Conservation (phyloP, 1,140 invertebrate genomes). For the Apocrypta bakeri region DNA sequence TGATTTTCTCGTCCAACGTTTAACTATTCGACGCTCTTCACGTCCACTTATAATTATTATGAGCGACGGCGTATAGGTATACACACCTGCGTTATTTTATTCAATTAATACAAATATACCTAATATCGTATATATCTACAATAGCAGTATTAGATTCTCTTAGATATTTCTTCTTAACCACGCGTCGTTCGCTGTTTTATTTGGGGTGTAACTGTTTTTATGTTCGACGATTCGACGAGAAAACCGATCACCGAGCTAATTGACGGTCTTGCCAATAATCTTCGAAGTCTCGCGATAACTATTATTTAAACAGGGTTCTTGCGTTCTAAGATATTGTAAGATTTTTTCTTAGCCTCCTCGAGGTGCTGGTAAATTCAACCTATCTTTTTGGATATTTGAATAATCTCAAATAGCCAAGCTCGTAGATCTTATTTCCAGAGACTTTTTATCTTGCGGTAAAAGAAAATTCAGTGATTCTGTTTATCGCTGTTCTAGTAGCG, state of each 20-base stretch:
- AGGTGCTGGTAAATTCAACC: slow-evolving; percentile 30
- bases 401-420: not conserved
- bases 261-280: slow-evolving; percentile 48
- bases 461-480: too few species aligned
- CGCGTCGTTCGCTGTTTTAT: too few species aligned
- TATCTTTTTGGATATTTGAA: not conserved
- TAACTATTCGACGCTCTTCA: too few species aligned
- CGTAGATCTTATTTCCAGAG: not conserved
- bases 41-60: too few species aligned
- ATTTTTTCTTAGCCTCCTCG: slow-evolving; percentile 25
- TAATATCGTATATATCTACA: too few species aligned
- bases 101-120: too few species aligned
- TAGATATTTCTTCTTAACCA: too few species aligned
- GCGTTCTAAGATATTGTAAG: slow-evolving; percentile 45
- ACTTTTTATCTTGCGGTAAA: not conserved
- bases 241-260: not conserved
- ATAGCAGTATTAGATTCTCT: too few species aligned
- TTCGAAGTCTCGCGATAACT: slow-evolving; percentile 35
- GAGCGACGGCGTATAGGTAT: too few species aligned
- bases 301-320: slow-evolving; percentile 42
- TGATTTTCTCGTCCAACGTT: slow-evolving; percentile 16
- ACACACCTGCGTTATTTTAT: too few species aligned
- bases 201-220: too few species aligned
- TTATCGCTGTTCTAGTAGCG: too few species aligned
- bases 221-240: not conserved